Percentiles rank a stretch among this genome's conserved stretches.
phyloP scores from a whole-genome alignment of 2,888 invertebrate genomes.

The Agrochola lota region DNA sequence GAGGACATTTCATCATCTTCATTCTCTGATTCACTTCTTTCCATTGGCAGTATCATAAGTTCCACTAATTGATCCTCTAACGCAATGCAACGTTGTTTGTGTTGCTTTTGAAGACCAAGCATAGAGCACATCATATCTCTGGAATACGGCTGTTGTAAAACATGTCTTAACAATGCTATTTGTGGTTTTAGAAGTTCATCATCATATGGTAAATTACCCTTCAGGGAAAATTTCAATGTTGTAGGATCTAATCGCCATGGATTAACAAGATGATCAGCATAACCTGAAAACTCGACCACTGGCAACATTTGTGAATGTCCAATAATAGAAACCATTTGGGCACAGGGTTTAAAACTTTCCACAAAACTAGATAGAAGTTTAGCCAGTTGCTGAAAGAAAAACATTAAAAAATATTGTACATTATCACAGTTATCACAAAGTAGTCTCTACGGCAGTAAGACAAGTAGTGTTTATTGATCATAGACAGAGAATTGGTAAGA shows the following conservation, averaged over 20 bases:
- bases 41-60: conserved; percentile 97
- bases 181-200: conserved; percentile 97
- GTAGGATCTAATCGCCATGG: conserved; percentile 98
- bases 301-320: conserved; percentile 97
- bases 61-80: conserved; percentile 98
- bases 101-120: conserved; percentile 98
- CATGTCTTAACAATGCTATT: conserved; percentile 96
- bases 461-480: background rate
- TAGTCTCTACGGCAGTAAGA: background rate
- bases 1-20: conserved; percentile 91
- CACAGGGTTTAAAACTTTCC: conserved; percentile 97
- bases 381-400: conserved; percentile 93
- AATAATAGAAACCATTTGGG: conserved; percentile 98
- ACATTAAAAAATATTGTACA: conserved; percentile 15
- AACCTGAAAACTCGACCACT: conserved; percentile 97
- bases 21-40: conserved; percentile 94
- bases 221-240: conserved; percentile 92
- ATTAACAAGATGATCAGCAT: conserved; percentile 96
- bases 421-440: background rate
- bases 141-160: conserved; percentile 98
- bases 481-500: background rate
- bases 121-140: conserved; percentile 99
- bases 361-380: conserved; percentile 96
- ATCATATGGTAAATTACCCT: conserved; percentile 96
- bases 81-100: conserved; percentile 96